A percentile compares a stretch with the other conserved stretches of the same genome.
phyloP scores from a whole-genome alignment of 2,113 vertebrate genomes.

The Tonatia bakeri region DNA sequence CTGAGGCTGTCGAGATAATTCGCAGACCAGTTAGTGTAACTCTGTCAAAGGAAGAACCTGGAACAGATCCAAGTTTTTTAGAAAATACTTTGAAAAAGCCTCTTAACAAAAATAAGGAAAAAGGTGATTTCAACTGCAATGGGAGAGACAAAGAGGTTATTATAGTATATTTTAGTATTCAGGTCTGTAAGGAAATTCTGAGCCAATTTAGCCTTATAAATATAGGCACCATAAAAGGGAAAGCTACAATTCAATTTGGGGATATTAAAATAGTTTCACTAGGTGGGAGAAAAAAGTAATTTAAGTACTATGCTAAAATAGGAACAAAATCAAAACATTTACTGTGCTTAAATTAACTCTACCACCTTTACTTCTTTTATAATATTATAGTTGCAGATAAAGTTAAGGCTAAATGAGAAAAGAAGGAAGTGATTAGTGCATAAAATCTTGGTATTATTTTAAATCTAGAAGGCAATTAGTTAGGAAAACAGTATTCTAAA shows the following conservation, averaged over 20 bases:
- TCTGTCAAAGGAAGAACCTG: slow-evolving; percentile 74
- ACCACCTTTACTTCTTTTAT: not conserved
- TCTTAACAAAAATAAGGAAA: slow-evolving; percentile 62
- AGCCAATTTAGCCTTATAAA: slow-evolving; percentile 59
- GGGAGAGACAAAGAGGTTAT: slow-evolving; percentile 65
- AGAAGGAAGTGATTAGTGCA: not conserved
- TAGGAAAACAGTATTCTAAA: not conserved
- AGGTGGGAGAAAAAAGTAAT: not conserved
- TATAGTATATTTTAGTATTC: slow-evolving; percentile 46
- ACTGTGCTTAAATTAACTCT: not conserved
- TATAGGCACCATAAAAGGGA: slow-evolving; percentile 29
- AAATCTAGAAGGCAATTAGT: not conserved
- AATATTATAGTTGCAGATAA: slow-evolving; percentile 1
- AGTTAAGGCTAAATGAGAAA: not conserved
- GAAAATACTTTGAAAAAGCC: slow-evolving; percentile 75
- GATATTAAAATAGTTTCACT: not conserved
- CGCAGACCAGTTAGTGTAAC: slow-evolving; percentile 66
- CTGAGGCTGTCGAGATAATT: slow-evolving; percentile 57
- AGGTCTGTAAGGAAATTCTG: slow-evolving; percentile 37
- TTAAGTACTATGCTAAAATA: not conserved
- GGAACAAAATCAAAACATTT: slow-evolving; percentile 1
- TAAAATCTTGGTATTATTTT: not conserved
- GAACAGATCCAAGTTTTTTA: slow-evolving; percentile 79
- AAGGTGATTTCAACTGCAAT: slow-evolving; percentile 71
- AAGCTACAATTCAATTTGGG: slow-evolving; percentile 43